Evolutionary conservation across 2,888 invertebrate genomes (phyloP).

Genomic region (Drosophila neotestacea): DNA sequence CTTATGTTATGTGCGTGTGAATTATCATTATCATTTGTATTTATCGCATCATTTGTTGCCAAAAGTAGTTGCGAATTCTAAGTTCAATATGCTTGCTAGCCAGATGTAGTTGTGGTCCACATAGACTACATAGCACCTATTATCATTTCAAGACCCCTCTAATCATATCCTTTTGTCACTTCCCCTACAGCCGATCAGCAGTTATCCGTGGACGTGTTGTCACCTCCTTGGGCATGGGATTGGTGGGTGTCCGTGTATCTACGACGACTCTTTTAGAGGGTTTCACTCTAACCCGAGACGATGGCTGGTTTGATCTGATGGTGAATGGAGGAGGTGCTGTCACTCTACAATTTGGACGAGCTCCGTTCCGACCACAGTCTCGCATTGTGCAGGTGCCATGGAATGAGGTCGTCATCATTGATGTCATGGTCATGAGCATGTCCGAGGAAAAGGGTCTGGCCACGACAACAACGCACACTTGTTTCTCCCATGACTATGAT

Average conservation of each 20-base stretch:
- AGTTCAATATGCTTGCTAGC: slow-evolving; percentile 69
- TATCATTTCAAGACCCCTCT: slow-evolving; percentile 51
- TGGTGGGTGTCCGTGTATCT: slow-evolving; percentile 98
- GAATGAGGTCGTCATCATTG: slow-evolving; percentile 98
- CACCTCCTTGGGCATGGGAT: slow-evolving; percentile 95
- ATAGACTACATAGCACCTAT: not conserved
- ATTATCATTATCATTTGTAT: slow-evolving; percentile 69
- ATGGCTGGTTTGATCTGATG: slow-evolving; percentile 98
- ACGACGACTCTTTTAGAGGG: slow-evolving; percentile 98
- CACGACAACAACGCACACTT: slow-evolving; percentile 90
- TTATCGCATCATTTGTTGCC: slow-evolving; percentile 57
- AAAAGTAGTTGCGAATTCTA: slow-evolving; percentile 62
- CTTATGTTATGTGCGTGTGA: slow-evolving; percentile 84
- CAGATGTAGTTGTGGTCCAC: slow-evolving; percentile 34
- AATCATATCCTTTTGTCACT: slow-evolving; percentile 45
- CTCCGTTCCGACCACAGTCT: slow-evolving; percentile 94
- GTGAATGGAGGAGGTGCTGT: slow-evolving; percentile 99
- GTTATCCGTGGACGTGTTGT: slow-evolving; percentile 98
- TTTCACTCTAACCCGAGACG: slow-evolving; percentile 96
- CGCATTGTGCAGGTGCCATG: slow-evolving; percentile 97
- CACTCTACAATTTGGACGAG: slow-evolving; percentile 96
- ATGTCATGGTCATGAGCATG: slow-evolving; percentile 93
- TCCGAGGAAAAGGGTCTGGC: slow-evolving; percentile 91
- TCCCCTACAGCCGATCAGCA: slow-evolving; percentile 92
- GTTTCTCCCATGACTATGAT: slow-evolving; percentile 95